These are phyloP conservation scores for Scophthalmus maximus DNA, from an alignment of 2,113 vertebrate species.

Conservation along the genomic window DNA sequence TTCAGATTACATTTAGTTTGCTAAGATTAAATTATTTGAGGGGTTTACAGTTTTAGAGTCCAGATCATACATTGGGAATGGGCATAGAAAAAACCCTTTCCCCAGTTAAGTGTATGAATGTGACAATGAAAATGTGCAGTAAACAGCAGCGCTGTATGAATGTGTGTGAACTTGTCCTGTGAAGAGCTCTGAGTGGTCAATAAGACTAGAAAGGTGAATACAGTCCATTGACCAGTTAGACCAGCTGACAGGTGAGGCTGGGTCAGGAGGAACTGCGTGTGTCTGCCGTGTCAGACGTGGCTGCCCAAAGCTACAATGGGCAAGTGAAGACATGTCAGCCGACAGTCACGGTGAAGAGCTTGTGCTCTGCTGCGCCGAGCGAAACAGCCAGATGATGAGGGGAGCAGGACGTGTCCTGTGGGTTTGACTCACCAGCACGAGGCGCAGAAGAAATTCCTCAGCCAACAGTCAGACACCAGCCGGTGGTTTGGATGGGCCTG, in stretches of 20 bases:
- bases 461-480: conserved; percentile 42
- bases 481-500: conserved; percentile 40
- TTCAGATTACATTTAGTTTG: background rate
- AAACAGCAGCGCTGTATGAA: too few species aligned
- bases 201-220: too few species aligned
- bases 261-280: too few species aligned
- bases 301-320: conserved; percentile 25
- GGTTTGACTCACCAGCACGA: conserved; percentile 34
- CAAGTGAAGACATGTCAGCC: conserved; percentile 43
- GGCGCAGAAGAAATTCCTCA: conserved; percentile 29
- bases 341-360: conserved; percentile 15
- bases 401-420: conserved; percentile 1
- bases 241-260: too few species aligned
- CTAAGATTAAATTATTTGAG: background rate
- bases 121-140: too few species aligned
- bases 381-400: conserved; percentile 13
- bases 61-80: too few species aligned
- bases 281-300: conserved; percentile 25
- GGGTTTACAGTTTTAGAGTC: background rate
- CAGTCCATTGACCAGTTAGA: too few species aligned
- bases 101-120: too few species aligned
- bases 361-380: background rate
- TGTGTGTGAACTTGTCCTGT: too few species aligned
- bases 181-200: too few species aligned
- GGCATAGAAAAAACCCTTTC: too few species aligned